Base-by-base conservation (phyloP, 1,140 invertebrate species). In the Eufriesea mexicana region DNA sequence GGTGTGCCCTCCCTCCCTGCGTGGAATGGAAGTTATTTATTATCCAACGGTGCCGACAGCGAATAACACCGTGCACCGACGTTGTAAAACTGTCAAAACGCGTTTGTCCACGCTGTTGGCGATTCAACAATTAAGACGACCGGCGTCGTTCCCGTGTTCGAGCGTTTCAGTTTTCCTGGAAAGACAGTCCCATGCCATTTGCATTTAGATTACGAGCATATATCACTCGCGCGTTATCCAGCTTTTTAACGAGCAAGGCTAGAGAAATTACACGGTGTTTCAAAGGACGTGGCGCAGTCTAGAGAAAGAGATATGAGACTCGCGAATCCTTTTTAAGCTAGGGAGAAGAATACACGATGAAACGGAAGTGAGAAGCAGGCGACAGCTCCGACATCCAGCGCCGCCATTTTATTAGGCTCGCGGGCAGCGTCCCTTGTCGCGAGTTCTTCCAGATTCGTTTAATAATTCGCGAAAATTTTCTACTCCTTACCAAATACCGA, bases 21-120 rank as follows among this genome's bases (percentile, higher is more conserved):
- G 51, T 18, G 42, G 59, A 54, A 62, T 70, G 28, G 9, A 54
- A 47, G 75, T 78, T 83, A 78, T 83, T 83, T 83, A 83, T 83
- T 83, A 83, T 61, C 62, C 55, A 70, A 71, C n/a, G n/a, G 81
- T 83, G 81, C 66, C 73, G 81, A 83, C 81, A 83, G 75, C 75
- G 45, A 70, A 77, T 83, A 78, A 62, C 66, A 78, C 62, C 28
- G 66, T 78, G 35, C 55, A 16, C 23, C 45, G 7, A 61, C 66
- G 66, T 51, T 61, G 55, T 54, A 16, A 77, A 71, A 35, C 75
- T 62, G 66, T 71, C 75, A 18, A 51, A 54, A 59, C 81, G 42
- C 64, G 51, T 64, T 49, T 55, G 35, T 28, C 59, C 49, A 7
- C 49, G 16, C 62, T 35, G 62, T 28, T 66, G 47, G n/a, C 35